Conservation (phyloP, 2,888 invertebrate genomes). For the Urechis unicinctus region DNA sequence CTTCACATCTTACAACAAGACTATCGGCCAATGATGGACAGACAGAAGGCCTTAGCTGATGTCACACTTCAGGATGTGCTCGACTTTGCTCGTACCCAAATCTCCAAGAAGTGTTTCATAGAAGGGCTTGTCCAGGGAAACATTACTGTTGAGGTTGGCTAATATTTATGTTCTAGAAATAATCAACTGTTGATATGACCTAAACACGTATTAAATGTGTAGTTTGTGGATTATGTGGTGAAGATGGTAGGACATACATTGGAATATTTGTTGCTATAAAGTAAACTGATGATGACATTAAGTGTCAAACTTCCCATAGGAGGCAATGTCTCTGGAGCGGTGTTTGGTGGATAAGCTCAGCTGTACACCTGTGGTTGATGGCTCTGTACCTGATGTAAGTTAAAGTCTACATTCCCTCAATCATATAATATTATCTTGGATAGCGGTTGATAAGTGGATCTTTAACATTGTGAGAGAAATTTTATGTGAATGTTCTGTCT, state of each 20-base stretch:
- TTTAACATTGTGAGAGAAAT: no score
- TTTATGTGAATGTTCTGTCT: no score
- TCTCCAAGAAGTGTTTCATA: background rate
- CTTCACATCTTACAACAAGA: background rate
- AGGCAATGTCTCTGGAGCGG: background rate
- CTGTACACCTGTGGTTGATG: background rate
- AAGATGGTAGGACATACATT: no score
- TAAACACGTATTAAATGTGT: no score
- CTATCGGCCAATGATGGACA: background rate
- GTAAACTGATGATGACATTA: no score
- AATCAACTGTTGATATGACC: no score
- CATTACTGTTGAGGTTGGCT: background rate
- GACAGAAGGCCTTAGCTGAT: background rate
- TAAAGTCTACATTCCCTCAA: no score
- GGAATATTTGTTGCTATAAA: no score
- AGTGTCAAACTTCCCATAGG: background rate
- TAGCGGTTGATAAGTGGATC: no score
- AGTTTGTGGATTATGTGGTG: no score
- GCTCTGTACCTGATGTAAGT: no score
- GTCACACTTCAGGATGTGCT: background rate
- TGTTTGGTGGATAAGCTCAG: background rate
- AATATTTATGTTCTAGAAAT: background rate
- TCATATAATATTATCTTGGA: no score
- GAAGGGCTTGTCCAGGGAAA: background rate
- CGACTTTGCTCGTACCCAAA: background rate